phyloP scores from a whole-genome alignment of 2,797 vertebrate species.

The Peromyscus eremicus region DNA sequence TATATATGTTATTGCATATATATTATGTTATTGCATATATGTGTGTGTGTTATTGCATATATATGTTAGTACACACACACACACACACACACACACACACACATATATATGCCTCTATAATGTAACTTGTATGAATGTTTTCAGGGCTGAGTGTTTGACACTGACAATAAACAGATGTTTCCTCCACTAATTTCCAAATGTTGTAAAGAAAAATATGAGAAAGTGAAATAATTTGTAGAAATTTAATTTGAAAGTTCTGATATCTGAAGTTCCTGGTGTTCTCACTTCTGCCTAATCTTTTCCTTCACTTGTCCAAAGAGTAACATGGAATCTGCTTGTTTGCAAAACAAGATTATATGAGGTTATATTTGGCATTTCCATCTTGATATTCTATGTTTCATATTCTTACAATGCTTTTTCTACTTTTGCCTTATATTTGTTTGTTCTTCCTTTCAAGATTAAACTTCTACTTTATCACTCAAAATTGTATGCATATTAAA shows the following conservation, averaged over 20 bases:
- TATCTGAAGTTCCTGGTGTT: neutral
- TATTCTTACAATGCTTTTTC: neutral
- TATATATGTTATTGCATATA: too few relatives aligned
- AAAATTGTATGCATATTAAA: neutral
- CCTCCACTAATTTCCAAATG: neutral
- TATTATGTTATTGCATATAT: too few relatives aligned
- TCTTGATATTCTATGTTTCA: neutral
- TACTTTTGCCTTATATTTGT: neutral
- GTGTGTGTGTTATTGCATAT: too few relatives aligned
- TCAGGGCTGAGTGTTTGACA: neutral
- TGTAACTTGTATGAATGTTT: neutral
- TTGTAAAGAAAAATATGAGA: neutral
- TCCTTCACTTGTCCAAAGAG: neutral
- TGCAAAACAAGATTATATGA: neutral
- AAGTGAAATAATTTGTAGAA: neutral
- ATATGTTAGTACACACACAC: too few relatives aligned
- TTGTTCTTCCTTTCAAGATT: neutral
- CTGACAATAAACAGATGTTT: neutral
- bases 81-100: too few relatives aligned
- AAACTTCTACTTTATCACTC: neutral
- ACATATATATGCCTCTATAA: neutral
- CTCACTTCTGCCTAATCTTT: neutral
- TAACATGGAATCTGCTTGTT: neutral
- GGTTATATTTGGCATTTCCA: neutral
- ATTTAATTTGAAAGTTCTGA: slow-evolving; percentile 23